A percentile compares a stretch with the other conserved stretches of the same genome.
Conservation (phyloP, 2,113 vertebrate species). For the Laterallus jamaicensis region DNA sequence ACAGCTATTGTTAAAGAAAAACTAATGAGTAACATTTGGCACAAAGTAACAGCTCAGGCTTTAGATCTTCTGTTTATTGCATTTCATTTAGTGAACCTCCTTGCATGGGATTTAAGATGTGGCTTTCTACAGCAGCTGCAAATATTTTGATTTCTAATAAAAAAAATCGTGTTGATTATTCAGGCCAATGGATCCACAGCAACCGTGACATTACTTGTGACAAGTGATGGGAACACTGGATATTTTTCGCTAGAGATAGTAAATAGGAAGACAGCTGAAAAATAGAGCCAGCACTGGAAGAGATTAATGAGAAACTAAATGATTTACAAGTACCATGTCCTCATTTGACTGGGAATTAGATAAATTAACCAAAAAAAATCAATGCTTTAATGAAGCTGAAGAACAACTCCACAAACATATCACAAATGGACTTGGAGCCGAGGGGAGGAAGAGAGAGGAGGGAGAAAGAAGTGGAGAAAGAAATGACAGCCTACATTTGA, state of each 20-base stretch:
- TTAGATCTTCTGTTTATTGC: constrained; percentile 14
- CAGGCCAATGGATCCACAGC: constrained; percentile 43
- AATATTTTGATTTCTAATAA: constrained; percentile 48
- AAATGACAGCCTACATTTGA: background rate
- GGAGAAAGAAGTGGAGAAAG: background rate
- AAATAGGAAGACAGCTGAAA: constrained; percentile 47
- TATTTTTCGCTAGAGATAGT: constrained; percentile 20
- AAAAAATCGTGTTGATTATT: constrained; percentile 47
- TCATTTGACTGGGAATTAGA: constrained; percentile 64
- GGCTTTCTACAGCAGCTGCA: background rate
- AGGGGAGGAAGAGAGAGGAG: background rate
- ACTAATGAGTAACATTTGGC: background rate
- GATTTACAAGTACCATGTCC: constrained; percentile 51
- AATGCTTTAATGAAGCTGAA: constrained; percentile 40
- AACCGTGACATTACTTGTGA: constrained; percentile 56
- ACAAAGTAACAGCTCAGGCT: background rate
- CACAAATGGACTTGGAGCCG: background rate
- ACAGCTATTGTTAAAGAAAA: constrained; percentile 16
- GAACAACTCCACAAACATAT: constrained; percentile 10
- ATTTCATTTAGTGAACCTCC: constrained; percentile 30
- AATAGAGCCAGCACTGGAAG: constrained; percentile 10
- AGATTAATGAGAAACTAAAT: constrained; percentile 68
- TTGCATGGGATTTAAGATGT: background rate
- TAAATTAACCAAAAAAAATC: constrained; percentile 53
- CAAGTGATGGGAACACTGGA: constrained; percentile 33